Conservation (phyloP, 2,888 invertebrate genomes). For the Agapetus fuscipes region DNA sequence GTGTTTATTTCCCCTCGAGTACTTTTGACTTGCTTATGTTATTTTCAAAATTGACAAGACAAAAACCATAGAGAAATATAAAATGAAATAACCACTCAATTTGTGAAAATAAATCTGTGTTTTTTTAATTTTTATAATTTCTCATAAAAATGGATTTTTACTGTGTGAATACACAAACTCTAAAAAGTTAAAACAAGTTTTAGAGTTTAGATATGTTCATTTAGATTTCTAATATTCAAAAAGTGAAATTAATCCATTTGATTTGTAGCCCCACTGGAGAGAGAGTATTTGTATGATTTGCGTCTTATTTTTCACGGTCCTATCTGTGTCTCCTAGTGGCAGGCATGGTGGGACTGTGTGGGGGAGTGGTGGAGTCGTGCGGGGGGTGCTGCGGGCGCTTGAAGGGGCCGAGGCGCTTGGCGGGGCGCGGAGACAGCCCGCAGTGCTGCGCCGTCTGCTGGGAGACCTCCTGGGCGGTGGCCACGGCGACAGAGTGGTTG, state of each 20-base stretch:
- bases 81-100: not conserved
- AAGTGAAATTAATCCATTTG: not conserved
- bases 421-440: slow-evolving; percentile 57
- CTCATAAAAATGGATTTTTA: too few species aligned
- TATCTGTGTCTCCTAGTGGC: slow-evolving; percentile 15
- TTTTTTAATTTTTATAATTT: too few species aligned
- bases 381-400: slow-evolving; percentile 38
- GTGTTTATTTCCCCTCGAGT: too few species aligned
- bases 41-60: not conserved
- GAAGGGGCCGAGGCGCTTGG: slow-evolving; percentile 59
- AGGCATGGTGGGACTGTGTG: slow-evolving; percentile 20
- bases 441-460: slow-evolving; percentile 27
- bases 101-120: too few species aligned
- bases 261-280: too few species aligned
- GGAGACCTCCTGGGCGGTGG: slow-evolving; percentile 20
- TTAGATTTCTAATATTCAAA: not conserved
- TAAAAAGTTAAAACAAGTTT: too few species aligned
- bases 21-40: too few species aligned
- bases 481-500: slow-evolving; percentile 30
- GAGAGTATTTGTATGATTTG: too few species aligned
- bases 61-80: not conserved
- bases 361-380: slow-evolving; percentile 19
- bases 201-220: not conserved
- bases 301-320: too few species aligned
- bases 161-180: too few species aligned